Percentiles rank a stretch among this genome's conserved stretches.
Conservation (phyloP, 2,113 vertebrate species). For the Chinchilla lanigera region DNA sequence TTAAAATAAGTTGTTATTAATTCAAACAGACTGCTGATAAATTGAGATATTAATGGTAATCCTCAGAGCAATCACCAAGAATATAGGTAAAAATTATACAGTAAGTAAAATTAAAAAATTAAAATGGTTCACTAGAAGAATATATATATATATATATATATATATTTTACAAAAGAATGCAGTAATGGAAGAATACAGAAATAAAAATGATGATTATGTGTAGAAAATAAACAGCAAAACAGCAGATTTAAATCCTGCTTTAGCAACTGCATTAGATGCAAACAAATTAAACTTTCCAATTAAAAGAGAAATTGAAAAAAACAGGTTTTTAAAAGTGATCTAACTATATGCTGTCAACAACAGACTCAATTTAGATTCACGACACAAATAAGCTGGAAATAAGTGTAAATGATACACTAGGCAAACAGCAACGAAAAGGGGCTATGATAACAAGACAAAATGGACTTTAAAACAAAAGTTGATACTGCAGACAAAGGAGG, state of each 20-base stretch:
- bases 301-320: slow-evolving; percentile 13
- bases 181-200: neutral
- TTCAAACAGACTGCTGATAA: neutral
- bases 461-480: neutral
- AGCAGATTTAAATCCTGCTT: neutral
- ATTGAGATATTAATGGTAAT: slow-evolving; percentile 6
- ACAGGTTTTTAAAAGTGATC: neutral
- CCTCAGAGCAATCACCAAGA: neutral
- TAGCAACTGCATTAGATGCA: slow-evolving; percentile 14
- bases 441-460: neutral
- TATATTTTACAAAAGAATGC: neutral
- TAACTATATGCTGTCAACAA: neutral
- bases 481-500: neutral
- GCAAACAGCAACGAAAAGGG: neutral
- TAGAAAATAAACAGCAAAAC: neutral
- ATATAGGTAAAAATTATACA: slow-evolving; percentile 5
- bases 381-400: neutral
- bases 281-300: slow-evolving; percentile 8
- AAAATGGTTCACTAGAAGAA: neutral
- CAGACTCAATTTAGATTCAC: slow-evolving; percentile 4
- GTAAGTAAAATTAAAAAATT: slow-evolving; percentile 26
- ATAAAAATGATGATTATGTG: neutral
- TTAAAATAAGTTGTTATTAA: slow-evolving; percentile 44
- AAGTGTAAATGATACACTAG: neutral
- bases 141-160: no score